Conservation (phyloP, 2,888 invertebrate genomes). For the Trichogramma evanescens region DNA sequence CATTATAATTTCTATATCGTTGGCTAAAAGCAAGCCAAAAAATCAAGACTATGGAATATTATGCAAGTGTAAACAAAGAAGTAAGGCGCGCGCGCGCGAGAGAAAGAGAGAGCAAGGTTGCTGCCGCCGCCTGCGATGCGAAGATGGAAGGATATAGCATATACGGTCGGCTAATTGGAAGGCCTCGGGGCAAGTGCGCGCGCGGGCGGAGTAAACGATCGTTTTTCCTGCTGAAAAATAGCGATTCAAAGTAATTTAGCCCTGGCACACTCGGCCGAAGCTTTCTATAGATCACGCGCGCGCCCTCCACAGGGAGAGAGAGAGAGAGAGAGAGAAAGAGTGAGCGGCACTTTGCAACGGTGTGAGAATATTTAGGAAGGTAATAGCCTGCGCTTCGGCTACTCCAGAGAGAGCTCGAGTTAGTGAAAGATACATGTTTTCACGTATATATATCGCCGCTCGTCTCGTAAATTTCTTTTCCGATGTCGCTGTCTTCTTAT, state of each 20-base stretch:
- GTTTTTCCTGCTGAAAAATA: conserved; percentile 40
- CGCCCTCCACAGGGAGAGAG: not conserved
- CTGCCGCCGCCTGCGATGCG: not conserved
- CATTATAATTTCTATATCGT: no score
- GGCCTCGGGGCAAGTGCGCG: conserved; percentile 7
- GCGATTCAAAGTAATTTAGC: conserved; percentile 44
- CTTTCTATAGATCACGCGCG: conserved; percentile 40
- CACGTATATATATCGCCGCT: no score
- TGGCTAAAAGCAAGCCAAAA: no score
- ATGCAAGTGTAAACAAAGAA: conserved; percentile 12
- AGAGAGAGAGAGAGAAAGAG: no score
- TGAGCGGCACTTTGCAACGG: conserved; percentile 26
- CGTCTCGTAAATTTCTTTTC: conserved; percentile 43
- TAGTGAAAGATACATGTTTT: no score
- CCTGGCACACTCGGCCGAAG: conserved; percentile 20
- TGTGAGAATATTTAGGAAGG: conserved; percentile 46
- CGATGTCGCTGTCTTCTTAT: conserved; percentile 39
- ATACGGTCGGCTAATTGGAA: conserved; percentile 28
- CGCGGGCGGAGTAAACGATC: conserved; percentile 26
- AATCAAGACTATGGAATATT: not conserved
- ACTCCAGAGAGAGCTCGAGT: no score
- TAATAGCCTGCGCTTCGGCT: conserved; percentile 35
- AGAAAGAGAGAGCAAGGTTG: conserved; percentile 14
- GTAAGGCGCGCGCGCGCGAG: no score
- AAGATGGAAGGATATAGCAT: no score